These are phyloP conservation scores for Lasioglossum morio DNA, from an alignment of 2,888 invertebrate species.

Conservation along the genomic window DNA sequence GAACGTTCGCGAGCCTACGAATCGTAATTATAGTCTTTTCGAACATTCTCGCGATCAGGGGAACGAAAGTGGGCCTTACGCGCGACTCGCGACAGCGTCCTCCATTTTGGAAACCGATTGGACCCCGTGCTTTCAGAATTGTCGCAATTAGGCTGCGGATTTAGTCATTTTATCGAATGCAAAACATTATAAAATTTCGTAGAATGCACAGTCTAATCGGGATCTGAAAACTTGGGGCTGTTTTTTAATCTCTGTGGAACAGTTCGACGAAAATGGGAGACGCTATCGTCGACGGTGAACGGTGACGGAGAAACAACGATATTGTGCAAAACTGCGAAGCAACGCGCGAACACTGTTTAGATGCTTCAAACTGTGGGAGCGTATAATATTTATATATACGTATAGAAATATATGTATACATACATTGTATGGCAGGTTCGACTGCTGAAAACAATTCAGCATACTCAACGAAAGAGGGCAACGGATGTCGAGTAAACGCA, in stretches of 20 bases:
- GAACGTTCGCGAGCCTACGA: conserved; percentile 35
- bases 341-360: conserved; percentile 29
- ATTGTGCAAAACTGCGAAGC: conserved; percentile 44
- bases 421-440: conserved; percentile 63
- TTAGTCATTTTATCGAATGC: neutral
- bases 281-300: conserved; percentile 3
- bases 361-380: conserved; percentile 39
- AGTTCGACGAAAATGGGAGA: neutral
- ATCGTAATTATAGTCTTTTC: conserved; percentile 26
- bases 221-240: neutral
- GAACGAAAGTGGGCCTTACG: conserved; percentile 27
- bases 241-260: neutral
- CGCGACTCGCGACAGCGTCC: conserved; percentile 10
- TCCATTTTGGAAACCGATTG: neutral
- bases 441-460: conserved; percentile 57
- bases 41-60: conserved; percentile 32
- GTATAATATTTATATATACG: conserved; percentile 36
- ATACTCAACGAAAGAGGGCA: conserved; percentile 44
- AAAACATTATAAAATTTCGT: neutral
- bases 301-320: conserved; percentile 10
- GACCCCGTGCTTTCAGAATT: neutral
- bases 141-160: neutral
- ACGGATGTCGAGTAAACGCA: conserved; percentile 27
- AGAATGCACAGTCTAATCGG: neutral
- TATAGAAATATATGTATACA: conserved; percentile 49